These are phyloP conservation scores for Harpagifer antarcticus DNA, from an alignment of 2,797 vertebrate genomes.

Conservation along the genomic window DNA sequence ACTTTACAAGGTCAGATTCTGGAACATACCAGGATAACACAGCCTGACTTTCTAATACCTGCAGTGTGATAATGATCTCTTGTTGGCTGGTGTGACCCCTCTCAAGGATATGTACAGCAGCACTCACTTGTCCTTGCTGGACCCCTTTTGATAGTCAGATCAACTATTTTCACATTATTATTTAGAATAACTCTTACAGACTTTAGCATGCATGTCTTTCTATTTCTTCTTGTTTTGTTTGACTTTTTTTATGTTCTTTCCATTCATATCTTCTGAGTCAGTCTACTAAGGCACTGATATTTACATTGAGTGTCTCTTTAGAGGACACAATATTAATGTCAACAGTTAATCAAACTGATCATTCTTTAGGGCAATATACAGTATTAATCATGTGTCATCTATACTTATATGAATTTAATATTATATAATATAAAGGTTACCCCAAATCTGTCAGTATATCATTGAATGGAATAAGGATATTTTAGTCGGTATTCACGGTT, in stretches of 20 bases:
- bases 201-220: background rate
- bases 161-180: slow-evolving; percentile 17
- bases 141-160: slow-evolving; percentile 26
- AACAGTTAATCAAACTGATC: background rate
- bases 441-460: background rate
- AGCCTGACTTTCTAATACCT: slow-evolving; percentile 45
- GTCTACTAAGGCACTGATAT: background rate
- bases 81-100: no score
- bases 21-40: slow-evolving; percentile 25
- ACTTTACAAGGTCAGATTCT: slow-evolving; percentile 42
- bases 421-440: background rate
- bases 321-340: background rate
- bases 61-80: slow-evolving; percentile 27
- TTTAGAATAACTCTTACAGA: slow-evolving; percentile 6
- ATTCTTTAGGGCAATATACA: background rate
- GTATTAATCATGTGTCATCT: background rate
- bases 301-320: slow-evolving; percentile 2
- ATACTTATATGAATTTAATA: background rate
- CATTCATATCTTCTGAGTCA: slow-evolving; percentile 6
- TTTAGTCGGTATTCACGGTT: background rate
- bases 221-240: background rate
- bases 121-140: slow-evolving; percentile 16
- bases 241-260: slow-evolving; percentile 25
- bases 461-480: background rate
- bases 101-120: background rate